Percentiles rank a stretch among this genome's conserved stretches.
These are phyloP conservation scores for Lanius ludovicianus DNA, from an alignment of 2,113 vertebrate species.

Conservation along the genomic window DNA sequence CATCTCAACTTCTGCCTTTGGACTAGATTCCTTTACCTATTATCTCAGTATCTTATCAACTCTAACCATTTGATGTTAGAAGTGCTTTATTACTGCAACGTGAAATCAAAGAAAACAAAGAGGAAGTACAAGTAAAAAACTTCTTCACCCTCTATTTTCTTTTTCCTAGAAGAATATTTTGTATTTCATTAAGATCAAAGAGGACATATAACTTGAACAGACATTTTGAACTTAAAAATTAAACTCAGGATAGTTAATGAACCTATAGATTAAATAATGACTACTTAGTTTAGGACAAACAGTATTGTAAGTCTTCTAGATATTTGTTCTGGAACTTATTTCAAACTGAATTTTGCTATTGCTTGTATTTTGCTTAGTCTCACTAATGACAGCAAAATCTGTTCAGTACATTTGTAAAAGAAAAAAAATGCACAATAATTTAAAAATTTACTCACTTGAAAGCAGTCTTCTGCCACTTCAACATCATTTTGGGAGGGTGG, in stretches of 20 bases:
- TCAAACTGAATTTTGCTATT: neutral
- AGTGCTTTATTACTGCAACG: neutral
- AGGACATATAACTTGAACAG: neutral
- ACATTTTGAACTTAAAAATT: neutral
- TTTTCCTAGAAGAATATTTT: neutral
- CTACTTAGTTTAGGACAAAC: neutral
- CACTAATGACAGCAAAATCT: neutral
- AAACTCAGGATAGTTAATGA: neutral
- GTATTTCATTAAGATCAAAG: neutral
- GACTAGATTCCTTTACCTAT: neutral
- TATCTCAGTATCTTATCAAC: neutral
- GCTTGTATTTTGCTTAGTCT: neutral
- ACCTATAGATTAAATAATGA: neutral
- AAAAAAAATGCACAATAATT: neutral
- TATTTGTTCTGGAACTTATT: neutral
- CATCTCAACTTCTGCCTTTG: neutral
- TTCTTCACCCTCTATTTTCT: neutral
- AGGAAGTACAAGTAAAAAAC: neutral
- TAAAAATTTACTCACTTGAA: constrained; percentile 80
- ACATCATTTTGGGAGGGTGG: constrained; percentile 80
- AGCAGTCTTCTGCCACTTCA: constrained; percentile 83
- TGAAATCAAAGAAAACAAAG: neutral
- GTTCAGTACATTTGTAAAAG: neutral
- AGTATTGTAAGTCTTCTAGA: neutral
- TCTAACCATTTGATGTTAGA: neutral